Percentiles rank a stretch among this genome's conserved stretches.
Evolutionary conservation across 92 coral and sea anemone genomes (phyloP).

Genomic region (Palythoa caribaeorum): DNA sequence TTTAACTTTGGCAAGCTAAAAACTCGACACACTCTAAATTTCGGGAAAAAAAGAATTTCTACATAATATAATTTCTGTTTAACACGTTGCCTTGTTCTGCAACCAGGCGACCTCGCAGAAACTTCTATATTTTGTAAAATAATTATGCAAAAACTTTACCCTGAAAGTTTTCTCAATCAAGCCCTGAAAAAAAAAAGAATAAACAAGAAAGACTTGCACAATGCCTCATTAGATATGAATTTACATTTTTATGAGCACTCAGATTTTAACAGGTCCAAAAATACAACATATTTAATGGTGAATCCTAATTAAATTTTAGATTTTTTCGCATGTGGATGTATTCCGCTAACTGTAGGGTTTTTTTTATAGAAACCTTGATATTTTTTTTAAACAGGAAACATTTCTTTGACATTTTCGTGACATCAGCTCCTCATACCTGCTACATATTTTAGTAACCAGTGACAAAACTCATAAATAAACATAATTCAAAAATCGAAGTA

Average conservation of each 20-base stretch:
- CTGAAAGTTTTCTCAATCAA: not conserved
- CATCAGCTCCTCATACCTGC: no score
- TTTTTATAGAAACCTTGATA: no score
- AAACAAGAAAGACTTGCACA: not conserved
- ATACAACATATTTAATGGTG: not conserved
- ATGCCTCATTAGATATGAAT: not conserved
- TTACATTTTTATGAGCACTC: not conserved
- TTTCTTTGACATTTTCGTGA: no score
- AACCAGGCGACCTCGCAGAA: no score
- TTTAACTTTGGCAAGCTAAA: not conserved
- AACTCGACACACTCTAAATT: not conserved
- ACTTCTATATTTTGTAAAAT: not conserved
- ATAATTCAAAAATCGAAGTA: no score
- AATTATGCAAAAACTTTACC: not conserved
- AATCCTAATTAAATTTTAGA: no score
- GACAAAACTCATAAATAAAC: no score
- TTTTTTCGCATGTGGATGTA: no score
- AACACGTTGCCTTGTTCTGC: not conserved
- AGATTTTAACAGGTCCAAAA: not conserved
- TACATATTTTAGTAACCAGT: no score
- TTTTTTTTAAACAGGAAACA: no score
- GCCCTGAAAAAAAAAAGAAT: not conserved
- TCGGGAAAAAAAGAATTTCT: not conserved
- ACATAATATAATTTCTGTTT: not conserved
- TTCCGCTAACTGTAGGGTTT: no score